phyloP scores from a whole-genome alignment of 2,113 vertebrate species.

The Morone saxatilis region DNA sequence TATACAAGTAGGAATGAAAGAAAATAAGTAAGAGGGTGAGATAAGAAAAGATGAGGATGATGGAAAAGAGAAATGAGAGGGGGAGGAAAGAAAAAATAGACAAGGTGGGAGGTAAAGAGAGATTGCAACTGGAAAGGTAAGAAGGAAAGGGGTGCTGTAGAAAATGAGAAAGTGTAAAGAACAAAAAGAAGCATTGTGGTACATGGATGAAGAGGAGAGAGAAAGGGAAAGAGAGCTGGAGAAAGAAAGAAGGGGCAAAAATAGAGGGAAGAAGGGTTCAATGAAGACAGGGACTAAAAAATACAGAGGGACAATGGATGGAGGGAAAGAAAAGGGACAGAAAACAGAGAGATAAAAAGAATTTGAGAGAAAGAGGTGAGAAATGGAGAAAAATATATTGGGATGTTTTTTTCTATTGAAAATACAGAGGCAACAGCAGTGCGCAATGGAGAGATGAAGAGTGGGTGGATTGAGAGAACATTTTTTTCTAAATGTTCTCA shows the following conservation, averaged over 20 bases:
- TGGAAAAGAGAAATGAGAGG: not conserved
- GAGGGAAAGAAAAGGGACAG: not conserved
- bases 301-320: not conserved
- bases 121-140: not conserved
- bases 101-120: not conserved
- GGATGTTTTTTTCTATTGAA: conserved; percentile 8
- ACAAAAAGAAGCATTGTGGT: not conserved
- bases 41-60: not conserved
- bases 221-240: not conserved
- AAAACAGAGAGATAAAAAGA: not conserved
- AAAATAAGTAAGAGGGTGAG: not conserved
- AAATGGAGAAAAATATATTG: not conserved
- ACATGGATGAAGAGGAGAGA: not conserved
- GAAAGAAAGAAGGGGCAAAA: not conserved
- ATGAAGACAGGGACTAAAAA: not conserved
- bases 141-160: not conserved
- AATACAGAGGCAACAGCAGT: conserved; percentile 12
- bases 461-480: conserved; percentile 59
- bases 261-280: not conserved
- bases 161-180: not conserved
- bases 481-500: conserved; percentile 52
- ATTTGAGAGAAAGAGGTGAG: not conserved
- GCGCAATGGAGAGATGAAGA: conserved; percentile 30
- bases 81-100: not conserved
- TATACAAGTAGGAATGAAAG: not conserved